Base-by-base conservation (phyloP, 2,797 vertebrate species). In the Menidia menidia region DNA sequence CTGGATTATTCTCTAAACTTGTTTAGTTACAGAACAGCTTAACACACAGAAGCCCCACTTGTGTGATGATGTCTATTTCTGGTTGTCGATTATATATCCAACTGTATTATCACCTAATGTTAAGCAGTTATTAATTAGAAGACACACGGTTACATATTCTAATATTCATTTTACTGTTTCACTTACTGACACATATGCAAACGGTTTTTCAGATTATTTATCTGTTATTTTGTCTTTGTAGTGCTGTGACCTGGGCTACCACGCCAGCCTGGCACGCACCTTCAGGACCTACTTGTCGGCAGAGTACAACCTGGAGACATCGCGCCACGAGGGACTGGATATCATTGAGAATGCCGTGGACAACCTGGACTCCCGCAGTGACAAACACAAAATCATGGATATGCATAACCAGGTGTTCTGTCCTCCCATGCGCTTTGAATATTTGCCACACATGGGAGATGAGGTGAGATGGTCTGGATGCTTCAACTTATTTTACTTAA, bases 391-490 rank as follows among this genome's bases (percentile, higher is more conserved):
- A 42, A 91, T 99, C 90, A 99, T 99, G 98, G 98, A 99, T 91
- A 97, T 99, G 96, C 96, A 97, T 91, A 98, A 97, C 92, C 98
- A 99, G 91, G 96, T 98, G 89, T 99, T 99, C 94, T 99, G 97
- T 75, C 98, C 97, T 0, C 97, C 97, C 0, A 96, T 99, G 78
- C 96, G 96, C 85, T 99, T 99, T 0, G 97, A 99, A 89, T 99
- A 97, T 90, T 96, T 98, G 91, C 97, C 98, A 0, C 98, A 99
- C 88, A 99, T 99, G 98, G 98, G 96, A 33, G 98, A 99, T 0
- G 98, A 99, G 97, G 98, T 99, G 78, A 92, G 88, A 56, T 8
- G 31, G 18, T 73, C n/a, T 25, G 6, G 70, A 57, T 1, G 30
- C 31, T 42, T 33, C 43, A 32, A 33, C 30, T 44, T 19, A 48